Evolutionary conservation across 2,888 invertebrate genomes (phyloP), one percentile per base, ranked within the genome.

Genomic region (Andrena chrysosceles): DNA sequence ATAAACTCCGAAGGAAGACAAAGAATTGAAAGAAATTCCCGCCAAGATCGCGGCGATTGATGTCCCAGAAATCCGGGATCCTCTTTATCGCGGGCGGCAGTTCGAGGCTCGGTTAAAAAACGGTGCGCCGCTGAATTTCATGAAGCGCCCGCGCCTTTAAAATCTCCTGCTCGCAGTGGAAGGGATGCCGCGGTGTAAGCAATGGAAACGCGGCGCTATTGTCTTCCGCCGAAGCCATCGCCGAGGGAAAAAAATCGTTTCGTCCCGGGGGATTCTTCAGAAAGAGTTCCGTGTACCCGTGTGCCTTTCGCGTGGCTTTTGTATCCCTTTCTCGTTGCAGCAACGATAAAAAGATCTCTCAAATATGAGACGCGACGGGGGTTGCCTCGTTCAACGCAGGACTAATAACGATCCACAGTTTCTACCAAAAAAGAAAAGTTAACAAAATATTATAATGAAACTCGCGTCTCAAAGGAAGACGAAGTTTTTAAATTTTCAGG

Each of bases 161-260:
- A 82, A 81, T 71, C 68, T 82, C 68, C 56, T 52, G 70, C 71
- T 75, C 26, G 71, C 26, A 23, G 26, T 5, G 42, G 42, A 16
- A 35, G 63, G 70, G 67, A 71, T 52, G 29, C 48, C 66, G 48
- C 82, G 70, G 35, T 56, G 70, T 75, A 82, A 82, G 82, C 66
- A 75, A 67, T 81, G 81, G 67, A 82, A 71, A 81, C 80, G 68
- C 68, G 74, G 26, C 66, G 76, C 77, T 81, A 84, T 87, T 87
- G 77, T 85, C 81, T 69, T 79, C 52, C 60, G 49, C 16, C 64
- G 63, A 77, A 75, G 54, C 64, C 69, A 48, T 71, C 64, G 54
- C 48, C 29, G 29, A 78, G 63, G 31, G 52, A 23, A 31, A 59
- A 85, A 77, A 70, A 77, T 77, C 87, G 75, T 75, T 84, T 52